Conservation (phyloP, 2,888 invertebrate species). For the Polymixis flavicincta region DNA sequence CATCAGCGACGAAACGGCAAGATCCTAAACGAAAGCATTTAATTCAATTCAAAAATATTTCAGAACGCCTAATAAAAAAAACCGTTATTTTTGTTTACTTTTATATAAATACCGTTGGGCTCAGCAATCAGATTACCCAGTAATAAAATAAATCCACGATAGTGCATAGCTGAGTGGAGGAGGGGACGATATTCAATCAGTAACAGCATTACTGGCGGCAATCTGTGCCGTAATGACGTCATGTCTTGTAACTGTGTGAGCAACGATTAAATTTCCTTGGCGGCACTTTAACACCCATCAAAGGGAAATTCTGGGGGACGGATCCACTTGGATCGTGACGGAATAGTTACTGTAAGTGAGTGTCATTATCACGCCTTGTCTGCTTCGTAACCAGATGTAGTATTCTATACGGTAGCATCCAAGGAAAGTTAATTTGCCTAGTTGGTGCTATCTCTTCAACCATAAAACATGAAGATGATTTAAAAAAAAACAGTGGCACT, state of each 20-base stretch:
- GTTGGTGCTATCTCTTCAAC: background rate
- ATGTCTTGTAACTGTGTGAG: conserved; percentile 39
- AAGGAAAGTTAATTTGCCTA: background rate
- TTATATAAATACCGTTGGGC: conserved; percentile 36
- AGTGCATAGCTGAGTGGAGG: conserved; percentile 24
- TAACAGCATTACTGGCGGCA: conserved; percentile 44
- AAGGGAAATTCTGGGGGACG: conserved; percentile 43
- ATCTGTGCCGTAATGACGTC: conserved; percentile 50
- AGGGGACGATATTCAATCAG: conserved; percentile 50
- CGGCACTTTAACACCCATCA: conserved; percentile 47
- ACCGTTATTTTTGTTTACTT: conserved; percentile 31
- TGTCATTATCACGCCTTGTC: conserved; percentile 41
- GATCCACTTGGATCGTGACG: conserved; percentile 40
- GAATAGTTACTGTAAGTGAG: conserved; percentile 39
- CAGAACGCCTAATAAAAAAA: conserved; percentile 5
- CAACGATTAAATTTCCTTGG: conserved; percentile 54
- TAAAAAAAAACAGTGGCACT: too few species aligned
- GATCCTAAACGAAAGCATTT: conserved; percentile 21
- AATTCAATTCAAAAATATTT: conserved; percentile 2
- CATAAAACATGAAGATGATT: too few species aligned
- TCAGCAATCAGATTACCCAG: conserved; percentile 41
- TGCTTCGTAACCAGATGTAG: conserved; percentile 13
- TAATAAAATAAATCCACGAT: conserved; percentile 50
- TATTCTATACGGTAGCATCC: background rate
- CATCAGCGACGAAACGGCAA: background rate